Conservation (phyloP, 2,888 invertebrate species). For the Coleophora deauratella region DNA sequence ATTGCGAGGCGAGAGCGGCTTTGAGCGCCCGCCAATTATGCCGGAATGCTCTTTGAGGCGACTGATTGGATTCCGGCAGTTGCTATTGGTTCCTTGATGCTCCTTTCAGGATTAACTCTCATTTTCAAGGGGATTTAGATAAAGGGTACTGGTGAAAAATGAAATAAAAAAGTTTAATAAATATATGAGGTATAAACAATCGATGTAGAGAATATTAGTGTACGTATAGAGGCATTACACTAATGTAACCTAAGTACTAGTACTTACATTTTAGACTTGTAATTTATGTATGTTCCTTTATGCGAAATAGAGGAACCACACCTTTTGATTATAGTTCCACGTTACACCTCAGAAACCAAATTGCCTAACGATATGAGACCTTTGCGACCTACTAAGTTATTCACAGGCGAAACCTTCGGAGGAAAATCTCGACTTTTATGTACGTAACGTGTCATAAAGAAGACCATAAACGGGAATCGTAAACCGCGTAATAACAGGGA, state of each 20-base stretch:
- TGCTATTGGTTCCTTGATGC: slow-evolving; percentile 26
- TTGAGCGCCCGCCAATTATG: slow-evolving; percentile 51
- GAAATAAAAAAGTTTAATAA: not conserved
- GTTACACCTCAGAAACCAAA: not conserved
- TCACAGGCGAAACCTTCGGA: slow-evolving; percentile 52
- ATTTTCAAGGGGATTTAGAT: not conserved
- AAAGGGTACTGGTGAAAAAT: not conserved
- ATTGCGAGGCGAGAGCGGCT: slow-evolving; percentile 33
- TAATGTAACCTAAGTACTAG: no score
- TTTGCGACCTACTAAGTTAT: slow-evolving; percentile 51
- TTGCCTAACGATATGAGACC: not conserved
- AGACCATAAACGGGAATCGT: slow-evolving; percentile 51
- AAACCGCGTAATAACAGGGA: slow-evolving; percentile 54
- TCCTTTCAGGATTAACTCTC: not conserved
- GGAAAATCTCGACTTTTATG: slow-evolving; percentile 67
- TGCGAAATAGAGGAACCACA: no score
- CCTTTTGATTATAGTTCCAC: no score
- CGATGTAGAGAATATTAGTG: no score
- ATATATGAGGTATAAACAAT: no score
- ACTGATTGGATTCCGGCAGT: slow-evolving; percentile 50
- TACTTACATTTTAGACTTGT: no score
- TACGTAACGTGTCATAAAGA: slow-evolving; percentile 63
- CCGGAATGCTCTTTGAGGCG: slow-evolving; percentile 51
- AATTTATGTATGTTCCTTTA: no score
- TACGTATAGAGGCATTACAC: no score